These are phyloP conservation scores for Argynnis bischoffii DNA, from an alignment of 2,888 invertebrate species.

Conservation along the genomic window DNA sequence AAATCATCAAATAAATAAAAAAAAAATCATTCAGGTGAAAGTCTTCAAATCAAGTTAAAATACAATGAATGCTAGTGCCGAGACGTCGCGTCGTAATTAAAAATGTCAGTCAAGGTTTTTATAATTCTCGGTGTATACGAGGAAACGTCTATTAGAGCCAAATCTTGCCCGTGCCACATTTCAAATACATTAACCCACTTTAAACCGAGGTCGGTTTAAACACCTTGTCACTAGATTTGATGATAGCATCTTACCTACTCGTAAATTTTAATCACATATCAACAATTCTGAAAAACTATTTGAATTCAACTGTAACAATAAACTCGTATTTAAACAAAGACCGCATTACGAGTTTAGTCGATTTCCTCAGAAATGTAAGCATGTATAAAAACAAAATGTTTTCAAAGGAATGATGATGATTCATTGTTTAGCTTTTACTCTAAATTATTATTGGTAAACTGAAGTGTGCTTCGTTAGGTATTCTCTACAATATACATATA, in stretches of 20 bases:
- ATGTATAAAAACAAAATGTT: conserved; percentile 7
- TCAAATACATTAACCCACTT: conserved; percentile 74
- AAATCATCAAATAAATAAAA: too few relatives aligned
- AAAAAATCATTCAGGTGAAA: too few relatives aligned
- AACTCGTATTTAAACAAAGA: background rate
- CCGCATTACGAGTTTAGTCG: background rate
- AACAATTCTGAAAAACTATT: conserved; percentile 17
- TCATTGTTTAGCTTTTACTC: conserved; percentile 7
- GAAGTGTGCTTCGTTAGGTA: background rate
- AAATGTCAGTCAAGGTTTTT: conserved; percentile 63
- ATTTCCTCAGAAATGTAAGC: conserved; percentile 14
- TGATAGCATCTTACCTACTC: conserved; percentile 41
- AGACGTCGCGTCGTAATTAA: conserved; percentile 41
- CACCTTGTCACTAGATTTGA: conserved; percentile 57
- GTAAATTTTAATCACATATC: conserved; percentile 22
- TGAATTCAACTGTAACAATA: background rate
- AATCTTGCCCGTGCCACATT: conserved; percentile 67
- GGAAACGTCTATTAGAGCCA: conserved; percentile 48
- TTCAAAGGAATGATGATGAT: conserved; percentile 10
- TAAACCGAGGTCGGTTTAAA: conserved; percentile 59
- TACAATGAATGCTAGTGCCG: conserved; percentile 48
- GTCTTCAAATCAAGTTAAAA: background rate
- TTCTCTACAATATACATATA: background rate
- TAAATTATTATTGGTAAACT: background rate
- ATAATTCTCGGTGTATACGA: conserved; percentile 48